Conservation (phyloP, 2,113 vertebrate species). For the Ammospiza nelsoni region DNA sequence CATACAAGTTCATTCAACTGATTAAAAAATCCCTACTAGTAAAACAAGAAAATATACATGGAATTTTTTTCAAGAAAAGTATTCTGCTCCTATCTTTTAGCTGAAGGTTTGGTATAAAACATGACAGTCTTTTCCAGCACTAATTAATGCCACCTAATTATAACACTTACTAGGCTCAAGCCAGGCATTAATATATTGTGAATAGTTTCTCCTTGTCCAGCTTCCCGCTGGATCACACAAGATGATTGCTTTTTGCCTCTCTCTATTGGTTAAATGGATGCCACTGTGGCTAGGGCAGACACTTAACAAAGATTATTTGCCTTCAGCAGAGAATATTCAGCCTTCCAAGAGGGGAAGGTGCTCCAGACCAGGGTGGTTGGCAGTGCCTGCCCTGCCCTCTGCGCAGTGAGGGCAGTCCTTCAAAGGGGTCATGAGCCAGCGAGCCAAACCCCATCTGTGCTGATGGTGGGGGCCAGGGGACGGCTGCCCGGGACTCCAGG, state of each 20-base stretch:
- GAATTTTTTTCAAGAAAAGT: constrained; percentile 51
- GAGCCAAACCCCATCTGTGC: accelerated
- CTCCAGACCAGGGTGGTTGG: neutral
- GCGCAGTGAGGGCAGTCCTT: accelerated
- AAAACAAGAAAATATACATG: constrained; percentile 74
- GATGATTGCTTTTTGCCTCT: constrained; percentile 42
- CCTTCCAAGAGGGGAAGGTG: neutral
- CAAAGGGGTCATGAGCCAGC: accelerated
- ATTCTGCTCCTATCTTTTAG: constrained; percentile 40
- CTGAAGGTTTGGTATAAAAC: constrained; percentile 50
- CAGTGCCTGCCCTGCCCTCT: neutral
- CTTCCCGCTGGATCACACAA: constrained; percentile 7
- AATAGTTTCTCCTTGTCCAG: constrained; percentile 40
- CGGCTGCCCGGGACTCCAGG: neutral
- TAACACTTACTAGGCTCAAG: constrained; percentile 45
- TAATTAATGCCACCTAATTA: constrained; percentile 72
- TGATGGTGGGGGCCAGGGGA: neutral
- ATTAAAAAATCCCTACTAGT: constrained; percentile 74
- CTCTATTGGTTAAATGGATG: neutral
- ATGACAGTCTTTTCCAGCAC: constrained; percentile 41
- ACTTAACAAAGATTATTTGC: neutral
- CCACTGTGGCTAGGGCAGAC: neutral
- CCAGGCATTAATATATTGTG: constrained; percentile 53
- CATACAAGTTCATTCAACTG: constrained; percentile 82
- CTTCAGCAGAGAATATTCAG: neutral